phyloP scores from a whole-genome alignment of 2,113 vertebrate genomes.

The Brienomyrus brachyistius region DNA sequence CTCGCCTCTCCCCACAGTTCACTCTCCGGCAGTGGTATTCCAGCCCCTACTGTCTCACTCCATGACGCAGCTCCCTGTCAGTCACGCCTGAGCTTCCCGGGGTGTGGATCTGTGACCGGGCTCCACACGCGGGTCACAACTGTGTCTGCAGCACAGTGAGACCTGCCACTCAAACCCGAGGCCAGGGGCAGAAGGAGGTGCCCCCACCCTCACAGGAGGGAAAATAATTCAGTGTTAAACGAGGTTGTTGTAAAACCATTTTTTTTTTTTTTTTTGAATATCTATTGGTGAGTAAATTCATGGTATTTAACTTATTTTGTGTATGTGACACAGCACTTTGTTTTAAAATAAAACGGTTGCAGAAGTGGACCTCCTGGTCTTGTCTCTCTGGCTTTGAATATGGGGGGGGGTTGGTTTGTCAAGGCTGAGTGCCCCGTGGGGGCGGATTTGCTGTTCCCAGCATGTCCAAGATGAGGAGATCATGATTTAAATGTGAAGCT shows the following conservation, averaged over 20 bases:
- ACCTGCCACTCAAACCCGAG: not conserved
- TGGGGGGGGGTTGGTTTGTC: not conserved
- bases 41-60: conserved; percentile 58
- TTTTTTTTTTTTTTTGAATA: conserved; percentile 51
- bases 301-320: conserved; percentile 63
- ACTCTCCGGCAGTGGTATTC: conserved; percentile 54
- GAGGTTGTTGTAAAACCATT: conserved; percentile 41
- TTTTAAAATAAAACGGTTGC: conserved; percentile 60
- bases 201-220: conserved; percentile 17
- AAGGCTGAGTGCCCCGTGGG: not conserved
- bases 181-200: conserved; percentile 26
- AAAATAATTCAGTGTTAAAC: conserved; percentile 21
- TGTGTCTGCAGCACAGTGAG: not conserved
- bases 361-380: conserved; percentile 19
- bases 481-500: not conserved
- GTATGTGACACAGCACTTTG: conserved; percentile 57
- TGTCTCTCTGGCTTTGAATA: not conserved
- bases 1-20: conserved; percentile 38
- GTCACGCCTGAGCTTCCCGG: conserved; percentile 47
- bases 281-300: conserved; percentile 49
- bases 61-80: conserved; percentile 54
- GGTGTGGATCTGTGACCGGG: not conserved
- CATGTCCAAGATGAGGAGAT: not conserved
- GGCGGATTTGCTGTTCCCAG: not conserved
- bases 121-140: conserved; percentile 22